Percentiles rank a stretch among this genome's conserved stretches.
Evolutionary conservation across 2,888 invertebrate genomes (phyloP).

Genomic region (Zaprionus obscuricornis): DNA sequence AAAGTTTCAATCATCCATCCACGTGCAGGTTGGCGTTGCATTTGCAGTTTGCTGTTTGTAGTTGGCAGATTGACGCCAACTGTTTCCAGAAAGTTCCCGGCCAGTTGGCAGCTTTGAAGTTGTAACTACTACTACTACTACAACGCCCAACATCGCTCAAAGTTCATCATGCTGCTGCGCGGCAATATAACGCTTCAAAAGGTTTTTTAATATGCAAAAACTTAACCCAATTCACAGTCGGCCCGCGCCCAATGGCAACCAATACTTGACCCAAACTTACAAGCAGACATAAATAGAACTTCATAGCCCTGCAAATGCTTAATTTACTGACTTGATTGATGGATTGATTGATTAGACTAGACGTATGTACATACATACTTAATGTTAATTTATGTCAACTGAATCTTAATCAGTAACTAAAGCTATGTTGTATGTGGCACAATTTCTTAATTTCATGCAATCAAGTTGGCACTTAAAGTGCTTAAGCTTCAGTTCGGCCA

Average conservation of each 20-base stretch:
- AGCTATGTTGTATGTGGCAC: constrained; percentile 46
- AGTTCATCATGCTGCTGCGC: constrained; percentile 54
- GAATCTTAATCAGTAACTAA: constrained; percentile 46
- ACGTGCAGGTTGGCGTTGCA: constrained; percentile 40
- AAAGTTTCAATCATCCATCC: constrained; percentile 70
- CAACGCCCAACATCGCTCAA: constrained; percentile 48
- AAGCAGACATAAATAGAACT: constrained; percentile 30
- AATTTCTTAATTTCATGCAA: constrained; percentile 60
- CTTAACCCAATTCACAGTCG: constrained; percentile 64
- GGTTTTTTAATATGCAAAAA: constrained; percentile 69
- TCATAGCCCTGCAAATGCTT: neutral
- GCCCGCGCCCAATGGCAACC: constrained; percentile 13
- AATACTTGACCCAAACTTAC: constrained; percentile 64
- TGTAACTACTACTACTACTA: constrained; percentile 42
- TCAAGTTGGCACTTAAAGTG: constrained; percentile 41
- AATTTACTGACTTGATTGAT: constrained; percentile 41
- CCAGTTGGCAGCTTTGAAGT: constrained; percentile 52
- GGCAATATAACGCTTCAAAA: constrained; percentile 72
- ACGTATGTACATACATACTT: too few relatives aligned
- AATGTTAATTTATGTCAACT: constrained; percentile 54
- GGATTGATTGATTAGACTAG: constrained; percentile 57
- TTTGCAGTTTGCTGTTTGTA: neutral
- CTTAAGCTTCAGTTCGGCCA: constrained; percentile 36
- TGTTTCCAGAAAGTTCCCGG: constrained; percentile 35
- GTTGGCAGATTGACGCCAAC: constrained; percentile 5